These are phyloP conservation scores for Melikaiella ostensackeni DNA, from an alignment of 2,888 invertebrate species.

Conservation along the genomic window DNA sequence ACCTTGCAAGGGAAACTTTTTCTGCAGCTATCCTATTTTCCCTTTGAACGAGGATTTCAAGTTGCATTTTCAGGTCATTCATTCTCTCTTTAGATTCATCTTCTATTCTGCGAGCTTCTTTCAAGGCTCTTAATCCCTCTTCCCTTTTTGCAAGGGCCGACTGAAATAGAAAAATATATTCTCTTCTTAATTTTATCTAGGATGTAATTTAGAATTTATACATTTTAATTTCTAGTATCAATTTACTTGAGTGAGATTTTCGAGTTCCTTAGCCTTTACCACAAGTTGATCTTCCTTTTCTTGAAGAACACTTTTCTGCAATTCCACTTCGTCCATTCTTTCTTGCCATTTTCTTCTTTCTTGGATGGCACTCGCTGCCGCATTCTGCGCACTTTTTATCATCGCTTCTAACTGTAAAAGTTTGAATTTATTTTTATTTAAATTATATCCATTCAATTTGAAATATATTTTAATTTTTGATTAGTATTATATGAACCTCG, in stretches of 20 bases:
- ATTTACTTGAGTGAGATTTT: slow-evolving; percentile 69
- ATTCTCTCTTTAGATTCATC: slow-evolving; percentile 67
- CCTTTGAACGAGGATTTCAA: slow-evolving; percentile 65
- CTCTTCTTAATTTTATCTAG: not conserved
- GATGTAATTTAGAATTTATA: not conserved
- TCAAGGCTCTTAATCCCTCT: slow-evolving; percentile 69
- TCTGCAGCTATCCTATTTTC: slow-evolving; percentile 68
- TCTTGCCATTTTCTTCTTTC: slow-evolving; percentile 71
- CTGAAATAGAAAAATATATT: slow-evolving; percentile 50
- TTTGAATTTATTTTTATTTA: not conserved
- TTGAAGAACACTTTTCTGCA: slow-evolving; percentile 58
- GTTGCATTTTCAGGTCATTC: slow-evolving; percentile 63
- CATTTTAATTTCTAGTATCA: not conserved
- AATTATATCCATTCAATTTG: not conserved
- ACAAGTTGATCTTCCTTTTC: slow-evolving; percentile 67
- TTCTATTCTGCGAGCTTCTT: slow-evolving; percentile 68
- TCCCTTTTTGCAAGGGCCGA: slow-evolving; percentile 68
- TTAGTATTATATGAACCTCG: slow-evolving; percentile 63
- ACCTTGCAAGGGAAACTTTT: slow-evolving; percentile 68
- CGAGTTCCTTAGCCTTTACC: slow-evolving; percentile 69
- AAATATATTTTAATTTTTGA: not conserved
- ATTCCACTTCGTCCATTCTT: slow-evolving; percentile 63
- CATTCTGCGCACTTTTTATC: slow-evolving; percentile 68
- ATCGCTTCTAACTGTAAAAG: slow-evolving; percentile 62
- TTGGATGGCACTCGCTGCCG: slow-evolving; percentile 60